Conservation (phyloP, 2,888 invertebrate species). For the Sceliomorpha sp. region DNA sequence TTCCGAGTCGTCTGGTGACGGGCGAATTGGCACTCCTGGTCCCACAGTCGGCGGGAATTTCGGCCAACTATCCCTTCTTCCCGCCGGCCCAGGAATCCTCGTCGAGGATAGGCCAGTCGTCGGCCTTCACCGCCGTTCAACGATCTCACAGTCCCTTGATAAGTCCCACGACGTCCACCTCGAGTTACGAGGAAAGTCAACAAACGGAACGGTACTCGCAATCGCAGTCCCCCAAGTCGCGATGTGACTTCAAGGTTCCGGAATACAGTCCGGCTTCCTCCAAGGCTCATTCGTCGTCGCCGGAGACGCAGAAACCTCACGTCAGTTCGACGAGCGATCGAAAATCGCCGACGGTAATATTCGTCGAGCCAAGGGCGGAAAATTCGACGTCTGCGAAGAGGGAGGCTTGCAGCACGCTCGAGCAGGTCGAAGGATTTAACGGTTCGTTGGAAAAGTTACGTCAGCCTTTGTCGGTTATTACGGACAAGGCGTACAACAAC, state of each 20-base stretch:
- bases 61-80: conserved; percentile 81
- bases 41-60: conserved; percentile 81
- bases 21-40: conserved; percentile 86
- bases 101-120: conserved; percentile 67
- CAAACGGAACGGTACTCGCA: conserved; percentile 79
- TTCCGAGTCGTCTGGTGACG: conserved; percentile 84
- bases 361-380: conserved; percentile 62
- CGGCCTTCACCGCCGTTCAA: conserved; percentile 79
- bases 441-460: conserved; percentile 57
- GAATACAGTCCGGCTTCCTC: conserved; percentile 68
- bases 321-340: conserved; percentile 75
- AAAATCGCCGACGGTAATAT: conserved; percentile 64
- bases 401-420: conserved; percentile 34
- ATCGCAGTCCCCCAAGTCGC: conserved; percentile 65
- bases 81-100: conserved; percentile 72
- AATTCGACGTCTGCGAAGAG: conserved; percentile 41
- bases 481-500: conserved; percentile 74
- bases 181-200: conserved; percentile 83
- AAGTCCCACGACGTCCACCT: conserved; percentile 87
- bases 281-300: conserved; percentile 64
- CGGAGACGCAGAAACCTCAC: conserved; percentile 76
- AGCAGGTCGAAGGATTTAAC: conserved; percentile 32
- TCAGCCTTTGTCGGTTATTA: conserved; percentile 77
- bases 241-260: conserved; percentile 68
- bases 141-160: conserved; percentile 85